Conservation (phyloP, 2,113 vertebrate species). For the Gasterosteus aculeatus region DNA sequence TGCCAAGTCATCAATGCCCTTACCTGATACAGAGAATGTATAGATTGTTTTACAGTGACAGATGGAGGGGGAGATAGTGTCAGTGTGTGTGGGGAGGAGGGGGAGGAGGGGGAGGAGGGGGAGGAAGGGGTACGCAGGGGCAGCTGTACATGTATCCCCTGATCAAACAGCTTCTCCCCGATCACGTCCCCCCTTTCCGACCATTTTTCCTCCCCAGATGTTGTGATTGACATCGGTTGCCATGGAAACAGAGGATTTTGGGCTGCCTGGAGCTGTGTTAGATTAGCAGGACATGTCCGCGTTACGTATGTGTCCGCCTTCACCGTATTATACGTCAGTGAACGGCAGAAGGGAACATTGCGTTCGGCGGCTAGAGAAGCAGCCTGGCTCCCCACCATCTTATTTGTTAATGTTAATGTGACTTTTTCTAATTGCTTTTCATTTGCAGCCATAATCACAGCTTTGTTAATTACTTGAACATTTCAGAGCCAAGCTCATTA, state of each 20-base stretch:
- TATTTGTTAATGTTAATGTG: conserved; percentile 73
- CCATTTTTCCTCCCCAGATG: conserved; percentile 52
- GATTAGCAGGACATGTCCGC: conserved; percentile 2
- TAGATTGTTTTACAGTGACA: conserved; percentile 48
- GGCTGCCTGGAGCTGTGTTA: conserved; percentile 20
- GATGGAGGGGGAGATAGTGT: conserved; percentile 30
- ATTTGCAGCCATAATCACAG: conserved; percentile 76
- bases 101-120: background rate
- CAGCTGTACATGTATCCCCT: conserved; percentile 16
- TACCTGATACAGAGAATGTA: conserved; percentile 67
- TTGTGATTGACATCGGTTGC: conserved; percentile 59
- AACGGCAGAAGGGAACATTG: conserved; percentile 37
- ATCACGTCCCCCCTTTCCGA: conserved; percentile 29
- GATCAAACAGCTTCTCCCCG: conserved; percentile 50
- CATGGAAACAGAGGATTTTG: conserved; percentile 56
- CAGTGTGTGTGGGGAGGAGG: background rate
- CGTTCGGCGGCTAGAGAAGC: conserved; percentile 25
- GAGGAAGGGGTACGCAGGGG: background rate
- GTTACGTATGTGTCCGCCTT: conserved; percentile 8
- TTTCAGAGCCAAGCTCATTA: conserved; percentile 76
- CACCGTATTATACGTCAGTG: background rate
- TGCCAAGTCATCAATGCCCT: conserved; percentile 75
- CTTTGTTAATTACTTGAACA: conserved; percentile 78
- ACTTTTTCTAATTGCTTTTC: conserved; percentile 77
- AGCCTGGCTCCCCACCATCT: conserved; percentile 55